Conservation (phyloP, 2,888 invertebrate species). For the Drosophila parthenogenetica region DNA sequence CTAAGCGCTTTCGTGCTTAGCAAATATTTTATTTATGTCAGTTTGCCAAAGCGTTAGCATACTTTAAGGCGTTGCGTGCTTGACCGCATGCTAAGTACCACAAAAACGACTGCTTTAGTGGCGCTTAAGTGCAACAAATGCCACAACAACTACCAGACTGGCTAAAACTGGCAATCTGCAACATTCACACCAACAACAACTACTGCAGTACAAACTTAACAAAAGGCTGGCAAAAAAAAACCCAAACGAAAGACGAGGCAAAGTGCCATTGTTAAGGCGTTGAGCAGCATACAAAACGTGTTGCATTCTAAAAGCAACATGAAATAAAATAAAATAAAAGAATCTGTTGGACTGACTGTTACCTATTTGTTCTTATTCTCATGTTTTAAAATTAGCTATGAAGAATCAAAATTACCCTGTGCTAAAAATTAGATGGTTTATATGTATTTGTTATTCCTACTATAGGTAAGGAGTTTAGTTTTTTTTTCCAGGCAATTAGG, state of each 20-base stretch:
- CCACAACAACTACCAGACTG: conserved; percentile 51
- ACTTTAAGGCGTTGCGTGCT: conserved; percentile 67
- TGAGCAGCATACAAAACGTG: conserved; percentile 63
- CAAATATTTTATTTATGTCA: conserved; percentile 70
- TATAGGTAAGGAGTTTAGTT: too few species aligned
- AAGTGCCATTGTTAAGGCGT: conserved; percentile 72
- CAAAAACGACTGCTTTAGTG: conserved; percentile 35
- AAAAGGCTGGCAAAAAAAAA: conserved; percentile 47
- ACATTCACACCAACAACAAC: conserved; percentile 13
- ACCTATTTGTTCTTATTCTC: not conserved
- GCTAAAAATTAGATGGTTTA: too few species aligned
- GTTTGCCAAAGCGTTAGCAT: conserved; percentile 59
- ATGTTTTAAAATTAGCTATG: too few species aligned
- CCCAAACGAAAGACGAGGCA: conserved; percentile 41
- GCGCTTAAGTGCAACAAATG: conserved; percentile 65
- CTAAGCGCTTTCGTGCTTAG: conserved; percentile 35
- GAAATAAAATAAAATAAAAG: conserved; percentile 8
- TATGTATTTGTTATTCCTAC: too few species aligned
- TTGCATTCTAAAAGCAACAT: conserved; percentile 47
- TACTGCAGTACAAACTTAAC: conserved; percentile 27
- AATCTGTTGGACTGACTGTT: not conserved
- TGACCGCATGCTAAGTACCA: conserved; percentile 61
- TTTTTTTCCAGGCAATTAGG: too few species aligned
- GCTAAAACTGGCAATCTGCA: conserved; percentile 28
- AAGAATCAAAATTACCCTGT: too few species aligned